A percentile compares a stretch with the other conserved stretches of the same genome.
Conservation (phyloP, 1,140 invertebrate species). For the Drosophila melanogaster region Release_6_plus_ISO1_MT NT_033777.3:10275001-10275500, state of each 20-base stretch:
- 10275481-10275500: not conserved
- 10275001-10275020: too few species aligned
- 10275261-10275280: constrained; percentile 22
- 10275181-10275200: constrained; percentile 40
- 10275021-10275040: too few species aligned
- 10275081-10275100: too few species aligned
- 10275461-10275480: not conserved
- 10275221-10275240: constrained; percentile 78
- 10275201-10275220: constrained; percentile 50
- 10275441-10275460: constrained; percentile 56
- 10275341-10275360: constrained; percentile 69
- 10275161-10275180: constrained; percentile 7
- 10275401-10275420: constrained; percentile 31
- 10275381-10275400: constrained; percentile 44
- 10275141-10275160: constrained; percentile 1
- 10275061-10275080: too few species aligned
- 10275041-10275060: too few species aligned
- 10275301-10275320: constrained; percentile 1
- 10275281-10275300: constrained; percentile 13
- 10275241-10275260: constrained; percentile 58
- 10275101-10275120: not conserved
- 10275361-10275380: constrained; percentile 51
- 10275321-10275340: constrained; percentile 70
- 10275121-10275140: not conserved
- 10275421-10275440: constrained; percentile 41